Conservation (phyloP, 2,888 invertebrate species). For the Euzophera pinguis region DNA sequence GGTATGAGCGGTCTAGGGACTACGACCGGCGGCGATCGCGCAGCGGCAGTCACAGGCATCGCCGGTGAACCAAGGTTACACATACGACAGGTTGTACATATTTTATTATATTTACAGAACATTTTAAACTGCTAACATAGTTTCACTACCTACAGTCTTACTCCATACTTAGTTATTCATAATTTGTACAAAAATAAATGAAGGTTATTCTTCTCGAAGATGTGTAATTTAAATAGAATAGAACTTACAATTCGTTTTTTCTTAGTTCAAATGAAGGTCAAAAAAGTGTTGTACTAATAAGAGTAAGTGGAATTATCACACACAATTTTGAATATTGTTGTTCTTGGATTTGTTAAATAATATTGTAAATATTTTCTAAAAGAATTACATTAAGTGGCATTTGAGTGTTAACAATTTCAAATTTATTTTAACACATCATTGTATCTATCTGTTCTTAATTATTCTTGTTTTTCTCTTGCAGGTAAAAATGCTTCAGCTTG, state of each 20-base stretch:
- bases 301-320: background rate
- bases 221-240: conserved; percentile 19
- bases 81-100: conserved; percentile 64
- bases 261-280: background rate
- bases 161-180: background rate
- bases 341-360: background rate
- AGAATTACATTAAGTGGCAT: background rate
- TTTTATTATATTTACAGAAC: conserved; percentile 12
- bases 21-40: conserved; percentile 57
- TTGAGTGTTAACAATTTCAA: too few relatives aligned
- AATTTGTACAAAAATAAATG: background rate
- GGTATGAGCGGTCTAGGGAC: conserved; percentile 73
- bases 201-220: conserved; percentile 17
- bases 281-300: background rate
- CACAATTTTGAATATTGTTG: too few relatives aligned
- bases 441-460: background rate
- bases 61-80: conserved; percentile 72
- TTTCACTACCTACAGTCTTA: background rate
- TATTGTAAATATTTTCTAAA: background rate
- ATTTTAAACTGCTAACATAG: conserved; percentile 9
- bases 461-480: conserved; percentile 56
- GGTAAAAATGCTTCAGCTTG: conserved; percentile 47
- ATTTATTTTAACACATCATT: background rate
- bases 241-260: background rate
- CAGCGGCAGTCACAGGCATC: conserved; percentile 60